These are phyloP conservation scores for Lutjanus erythropterus DNA, from an alignment of 2,113 vertebrate genomes.

Conservation along the genomic window DNA sequence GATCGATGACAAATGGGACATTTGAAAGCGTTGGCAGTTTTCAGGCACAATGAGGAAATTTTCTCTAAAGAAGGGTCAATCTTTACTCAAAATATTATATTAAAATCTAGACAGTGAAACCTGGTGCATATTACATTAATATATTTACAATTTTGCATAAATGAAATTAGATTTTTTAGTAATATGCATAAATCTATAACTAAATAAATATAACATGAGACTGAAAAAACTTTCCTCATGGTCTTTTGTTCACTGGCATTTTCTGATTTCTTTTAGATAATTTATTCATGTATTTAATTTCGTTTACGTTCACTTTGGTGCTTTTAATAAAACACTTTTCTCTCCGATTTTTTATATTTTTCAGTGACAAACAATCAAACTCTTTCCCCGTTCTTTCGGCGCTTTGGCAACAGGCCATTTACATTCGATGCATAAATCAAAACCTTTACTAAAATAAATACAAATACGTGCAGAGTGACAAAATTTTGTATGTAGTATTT, in stretches of 20 bases:
- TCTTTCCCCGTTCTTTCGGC: neutral
- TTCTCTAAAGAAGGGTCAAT: neutral
- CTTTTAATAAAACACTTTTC: neutral
- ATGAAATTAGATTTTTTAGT: no score
- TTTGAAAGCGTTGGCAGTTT: neutral
- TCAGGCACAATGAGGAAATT: neutral
- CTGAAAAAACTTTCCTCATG: neutral
- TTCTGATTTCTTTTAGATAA: neutral
- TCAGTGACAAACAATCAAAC: neutral
- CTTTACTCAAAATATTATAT: neutral
- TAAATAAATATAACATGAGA: neutral
- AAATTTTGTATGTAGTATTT: neutral
- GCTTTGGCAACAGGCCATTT: conserved; percentile 35
- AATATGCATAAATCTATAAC: no score
- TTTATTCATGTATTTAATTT: conserved; percentile 37
- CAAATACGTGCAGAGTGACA: neutral
- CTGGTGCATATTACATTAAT: neutral
- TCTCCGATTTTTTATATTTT: neutral
- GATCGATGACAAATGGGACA: conserved; percentile 55
- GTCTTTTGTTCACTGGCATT: neutral
- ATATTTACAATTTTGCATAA: conserved; percentile 31
- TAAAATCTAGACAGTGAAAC: neutral
- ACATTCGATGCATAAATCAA: conserved; percentile 56
- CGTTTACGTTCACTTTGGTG: conserved; percentile 21
- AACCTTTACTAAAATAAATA: neutral